These are phyloP conservation scores for Pantala flavescens DNA, from an alignment of 1,140 invertebrate species.

Conservation along the genomic window DNA sequence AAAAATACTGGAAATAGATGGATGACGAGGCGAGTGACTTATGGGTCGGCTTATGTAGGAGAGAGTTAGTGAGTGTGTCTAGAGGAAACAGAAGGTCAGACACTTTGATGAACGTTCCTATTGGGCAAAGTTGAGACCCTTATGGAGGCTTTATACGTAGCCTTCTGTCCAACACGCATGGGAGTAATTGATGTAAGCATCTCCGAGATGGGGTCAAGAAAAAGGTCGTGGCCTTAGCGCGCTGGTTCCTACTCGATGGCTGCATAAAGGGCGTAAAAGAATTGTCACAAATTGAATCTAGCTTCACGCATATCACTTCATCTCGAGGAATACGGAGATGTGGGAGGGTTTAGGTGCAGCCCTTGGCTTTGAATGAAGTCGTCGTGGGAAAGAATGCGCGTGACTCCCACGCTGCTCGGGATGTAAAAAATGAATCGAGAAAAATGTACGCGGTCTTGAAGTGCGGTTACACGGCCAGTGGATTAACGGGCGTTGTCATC, in stretches of 20 bases:
- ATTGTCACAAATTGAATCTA: background rate
- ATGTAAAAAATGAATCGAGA: too few relatives aligned
- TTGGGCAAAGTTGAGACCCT: background rate
- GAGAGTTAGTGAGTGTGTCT: background rate
- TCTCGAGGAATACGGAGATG: background rate
- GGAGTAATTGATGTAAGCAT: background rate
- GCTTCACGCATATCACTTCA: background rate
- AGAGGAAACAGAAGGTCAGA: background rate
- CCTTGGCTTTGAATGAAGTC: too few relatives aligned
- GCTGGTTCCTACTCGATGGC: background rate
- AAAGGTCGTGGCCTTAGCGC: background rate
- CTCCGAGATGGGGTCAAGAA: background rate
- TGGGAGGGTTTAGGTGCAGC: too few relatives aligned
- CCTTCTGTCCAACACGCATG: background rate
- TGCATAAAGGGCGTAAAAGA: background rate
- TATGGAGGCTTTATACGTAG: background rate
- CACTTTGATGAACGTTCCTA: background rate
- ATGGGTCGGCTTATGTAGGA: background rate
- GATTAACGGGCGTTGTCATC: too few relatives aligned
- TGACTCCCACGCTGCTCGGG: too few relatives aligned
- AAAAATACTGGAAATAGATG: too few relatives aligned
- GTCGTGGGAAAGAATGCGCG: too few relatives aligned
- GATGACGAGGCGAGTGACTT: background rate
- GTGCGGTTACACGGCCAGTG: too few relatives aligned
- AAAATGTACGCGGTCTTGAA: too few relatives aligned